Percentiles rank a stretch among this genome's conserved stretches.
phyloP scores from a whole-genome alignment of 2,888 invertebrate genomes.

The Campopleginae sp. region DNA sequence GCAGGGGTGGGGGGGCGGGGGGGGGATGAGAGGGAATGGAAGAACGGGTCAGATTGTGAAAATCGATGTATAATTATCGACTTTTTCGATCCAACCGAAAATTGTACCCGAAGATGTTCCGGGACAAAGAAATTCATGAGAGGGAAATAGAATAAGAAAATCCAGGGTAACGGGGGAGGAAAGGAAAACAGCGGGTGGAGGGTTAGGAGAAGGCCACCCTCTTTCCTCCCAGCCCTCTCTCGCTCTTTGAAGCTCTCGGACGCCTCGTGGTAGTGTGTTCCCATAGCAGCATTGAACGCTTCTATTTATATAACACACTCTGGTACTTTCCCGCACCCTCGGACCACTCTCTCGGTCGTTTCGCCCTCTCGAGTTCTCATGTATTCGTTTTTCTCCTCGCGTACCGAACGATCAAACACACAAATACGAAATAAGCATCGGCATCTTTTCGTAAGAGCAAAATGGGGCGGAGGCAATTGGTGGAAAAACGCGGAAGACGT shows the following conservation, averaged over 20 bases:
- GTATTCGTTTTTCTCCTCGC: not conserved
- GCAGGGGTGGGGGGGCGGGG: no score
- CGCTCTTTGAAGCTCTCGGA: conserved; percentile 66
- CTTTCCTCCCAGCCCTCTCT: conserved; percentile 62
- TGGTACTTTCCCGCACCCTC: conserved; percentile 62
- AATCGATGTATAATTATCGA: conserved; percentile 47
- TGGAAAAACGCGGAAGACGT: not conserved
- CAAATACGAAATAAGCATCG: not conserved
- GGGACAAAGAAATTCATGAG: not conserved
- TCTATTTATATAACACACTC: conserved; percentile 82
- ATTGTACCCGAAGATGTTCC: not conserved
- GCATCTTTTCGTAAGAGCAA: not conserved
- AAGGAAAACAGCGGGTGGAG: conserved; percentile 9
- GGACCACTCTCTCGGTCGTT: conserved; percentile 59
- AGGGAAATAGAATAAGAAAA: conserved; percentile 5
- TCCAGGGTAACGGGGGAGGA: not conserved
- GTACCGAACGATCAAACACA: not conserved
- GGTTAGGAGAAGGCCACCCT: conserved; percentile 22
- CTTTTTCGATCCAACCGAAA: not conserved
- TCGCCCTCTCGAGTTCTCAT: conserved; percentile 63
- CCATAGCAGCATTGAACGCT: conserved; percentile 83
- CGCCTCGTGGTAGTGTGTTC: conserved; percentile 78
- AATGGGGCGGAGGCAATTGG: not conserved
- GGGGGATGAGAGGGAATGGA: not conserved
- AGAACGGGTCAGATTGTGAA: conserved; percentile 41